Percentiles rank a stretch among this genome's conserved stretches.
phyloP scores from a whole-genome alignment of 2,113 vertebrate species.

The Isurus oxyrinchus region DNA sequence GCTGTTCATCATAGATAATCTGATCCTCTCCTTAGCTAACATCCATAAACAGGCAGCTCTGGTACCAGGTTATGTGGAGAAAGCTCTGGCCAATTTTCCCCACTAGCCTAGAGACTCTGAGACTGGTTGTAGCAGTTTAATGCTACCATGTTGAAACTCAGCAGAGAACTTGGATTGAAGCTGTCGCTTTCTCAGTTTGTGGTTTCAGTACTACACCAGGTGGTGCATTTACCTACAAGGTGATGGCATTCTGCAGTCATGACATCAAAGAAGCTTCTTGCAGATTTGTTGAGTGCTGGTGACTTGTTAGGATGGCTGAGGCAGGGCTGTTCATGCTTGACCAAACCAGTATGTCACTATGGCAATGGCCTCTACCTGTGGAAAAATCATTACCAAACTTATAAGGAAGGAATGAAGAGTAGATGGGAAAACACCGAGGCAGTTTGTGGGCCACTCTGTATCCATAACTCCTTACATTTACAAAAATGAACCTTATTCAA shows the following conservation, averaged over 20 bases:
- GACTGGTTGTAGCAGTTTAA: not conserved
- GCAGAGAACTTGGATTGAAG: not conserved
- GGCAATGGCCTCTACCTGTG: not conserved
- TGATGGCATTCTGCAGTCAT: not conserved
- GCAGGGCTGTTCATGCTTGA: not conserved
- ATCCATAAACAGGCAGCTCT: not conserved
- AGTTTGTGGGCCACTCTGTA: not conserved
- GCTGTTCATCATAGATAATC: not conserved
- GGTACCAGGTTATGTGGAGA: not conserved
- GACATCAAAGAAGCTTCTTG: not conserved
- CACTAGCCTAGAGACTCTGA: not conserved
- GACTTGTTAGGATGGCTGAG: not conserved
- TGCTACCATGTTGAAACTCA: not conserved
- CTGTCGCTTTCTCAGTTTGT: not conserved
- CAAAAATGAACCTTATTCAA: not conserved
- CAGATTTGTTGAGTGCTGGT: not conserved
- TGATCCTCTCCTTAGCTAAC: not conserved
- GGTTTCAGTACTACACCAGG: not conserved
- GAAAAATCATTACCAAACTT: not conserved
- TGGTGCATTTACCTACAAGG: not conserved
- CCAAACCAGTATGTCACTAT: not conserved
- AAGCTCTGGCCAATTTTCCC: not conserved
- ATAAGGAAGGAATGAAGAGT: not conserved
- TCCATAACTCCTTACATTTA: not conserved
- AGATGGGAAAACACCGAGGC: not conserved